Conservation (phyloP, 2,888 invertebrate species). For the Pegoplata infirma region DNA sequence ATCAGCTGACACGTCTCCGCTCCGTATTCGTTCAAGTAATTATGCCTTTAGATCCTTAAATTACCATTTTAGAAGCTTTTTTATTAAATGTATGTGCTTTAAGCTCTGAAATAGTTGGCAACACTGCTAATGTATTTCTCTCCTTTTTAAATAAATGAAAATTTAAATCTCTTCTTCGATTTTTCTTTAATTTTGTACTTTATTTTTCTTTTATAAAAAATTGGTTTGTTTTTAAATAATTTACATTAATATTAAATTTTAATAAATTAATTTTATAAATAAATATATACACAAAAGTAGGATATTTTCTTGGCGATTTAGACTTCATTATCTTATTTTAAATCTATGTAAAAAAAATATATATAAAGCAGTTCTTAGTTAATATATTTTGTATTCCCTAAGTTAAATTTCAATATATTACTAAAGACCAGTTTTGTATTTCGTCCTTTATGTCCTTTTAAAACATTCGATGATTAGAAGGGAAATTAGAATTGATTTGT, state of each 20-base stretch:
- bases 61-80: no score
- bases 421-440: slow-evolving; percentile 39
- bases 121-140: no score
- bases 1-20: no score
- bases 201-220: slow-evolving; percentile 26
- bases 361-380: slow-evolving; percentile 38
- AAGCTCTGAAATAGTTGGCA: no score
- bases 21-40: no score
- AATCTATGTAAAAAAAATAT: no score
- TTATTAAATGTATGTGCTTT: no score
- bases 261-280: slow-evolving; percentile 26
- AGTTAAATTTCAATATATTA: slow-evolving; percentile 16
- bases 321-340: background rate
- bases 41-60: no score
- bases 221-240: slow-evolving; percentile 23
- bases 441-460: background rate
- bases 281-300: slow-evolving; percentile 41
- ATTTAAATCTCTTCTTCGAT: background rate
- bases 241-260: slow-evolving; percentile 27
- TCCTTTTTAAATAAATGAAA: no score
- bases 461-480: slow-evolving; percentile 64
- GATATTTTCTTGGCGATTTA: background rate
- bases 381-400: slow-evolving; percentile 14
- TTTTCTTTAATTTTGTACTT: slow-evolving; percentile 17
- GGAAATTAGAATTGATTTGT: slow-evolving; percentile 65